phyloP scores from a whole-genome alignment of 2,888 invertebrate species.

The Alentia gelatinosa region DNA sequence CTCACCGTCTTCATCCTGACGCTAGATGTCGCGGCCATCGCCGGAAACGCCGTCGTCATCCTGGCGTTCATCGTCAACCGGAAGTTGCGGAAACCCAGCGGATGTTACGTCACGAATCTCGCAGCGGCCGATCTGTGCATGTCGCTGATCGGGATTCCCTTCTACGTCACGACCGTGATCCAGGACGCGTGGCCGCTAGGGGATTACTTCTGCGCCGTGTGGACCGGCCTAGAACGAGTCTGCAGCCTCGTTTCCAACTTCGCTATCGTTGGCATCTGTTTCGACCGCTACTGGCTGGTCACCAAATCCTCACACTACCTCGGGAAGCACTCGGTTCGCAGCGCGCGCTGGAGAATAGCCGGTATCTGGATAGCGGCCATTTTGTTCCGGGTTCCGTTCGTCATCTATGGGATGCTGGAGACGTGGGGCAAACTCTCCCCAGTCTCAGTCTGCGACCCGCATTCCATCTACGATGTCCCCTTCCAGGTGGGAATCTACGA shows the following conservation, averaged over 20 bases:
- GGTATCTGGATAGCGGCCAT: background rate
- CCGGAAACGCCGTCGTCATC: conserved; percentile 38
- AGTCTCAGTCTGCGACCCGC: background rate
- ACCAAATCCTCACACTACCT: background rate
- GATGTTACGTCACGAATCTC: conserved; percentile 43
- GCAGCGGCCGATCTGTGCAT: conserved; percentile 33
- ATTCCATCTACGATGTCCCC: conserved; percentile 28
- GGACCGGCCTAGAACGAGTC: conserved; percentile 20
- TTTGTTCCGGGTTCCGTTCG: background rate
- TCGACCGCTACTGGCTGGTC: conserved; percentile 46
- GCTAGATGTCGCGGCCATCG: conserved; percentile 35
- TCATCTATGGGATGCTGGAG: background rate
- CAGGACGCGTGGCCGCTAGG: background rate
- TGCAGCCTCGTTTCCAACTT: conserved; percentile 44
- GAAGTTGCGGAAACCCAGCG: conserved; percentile 36
- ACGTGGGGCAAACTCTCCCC: background rate
- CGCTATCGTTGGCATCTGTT: conserved; percentile 19
- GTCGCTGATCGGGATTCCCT: conserved; percentile 18
- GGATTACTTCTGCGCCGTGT: conserved; percentile 29
- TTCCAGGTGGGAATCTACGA: conserved; percentile 43
- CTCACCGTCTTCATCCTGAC: background rate
- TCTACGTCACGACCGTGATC: conserved; percentile 32
- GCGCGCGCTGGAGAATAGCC: conserved; percentile 9
- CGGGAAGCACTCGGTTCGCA: background rate
- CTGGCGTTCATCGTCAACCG: conserved; percentile 18